Conservation (phyloP, 2,113 vertebrate genomes). For the Macrotus californicus region DNA sequence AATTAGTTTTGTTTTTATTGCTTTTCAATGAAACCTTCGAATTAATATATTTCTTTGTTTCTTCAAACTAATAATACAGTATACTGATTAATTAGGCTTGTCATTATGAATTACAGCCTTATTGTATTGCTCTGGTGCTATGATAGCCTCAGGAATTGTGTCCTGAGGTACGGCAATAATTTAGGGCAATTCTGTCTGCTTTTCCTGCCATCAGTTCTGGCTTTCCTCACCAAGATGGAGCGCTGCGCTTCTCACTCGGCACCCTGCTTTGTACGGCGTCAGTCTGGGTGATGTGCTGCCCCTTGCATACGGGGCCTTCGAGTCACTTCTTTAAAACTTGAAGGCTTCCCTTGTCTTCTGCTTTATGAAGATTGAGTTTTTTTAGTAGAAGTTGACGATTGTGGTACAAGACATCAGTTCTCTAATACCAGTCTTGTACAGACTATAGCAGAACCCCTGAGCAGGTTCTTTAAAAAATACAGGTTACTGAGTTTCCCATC, state of each 20-base stretch:
- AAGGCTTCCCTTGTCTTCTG: background rate
- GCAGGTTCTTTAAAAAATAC: background rate
- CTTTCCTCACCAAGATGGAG: background rate
- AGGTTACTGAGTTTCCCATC: background rate
- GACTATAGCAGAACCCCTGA: background rate
- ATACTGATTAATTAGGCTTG: background rate
- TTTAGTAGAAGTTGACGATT: background rate
- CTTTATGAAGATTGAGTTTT: background rate
- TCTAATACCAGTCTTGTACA: background rate
- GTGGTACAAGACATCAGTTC: background rate
- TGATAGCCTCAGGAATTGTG: background rate
- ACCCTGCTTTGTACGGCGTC: background rate
- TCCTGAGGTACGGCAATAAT: background rate
- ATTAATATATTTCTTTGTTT: background rate
- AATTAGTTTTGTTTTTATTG: slow-evolving; percentile 16
- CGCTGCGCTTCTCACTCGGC: background rate
- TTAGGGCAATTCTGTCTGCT: background rate
- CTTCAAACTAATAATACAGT: background rate
- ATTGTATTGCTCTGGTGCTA: background rate
- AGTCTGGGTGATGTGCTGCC: background rate
- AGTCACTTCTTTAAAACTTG: background rate
- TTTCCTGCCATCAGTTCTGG: background rate
- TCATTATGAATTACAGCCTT: background rate
- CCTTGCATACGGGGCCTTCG: background rate
- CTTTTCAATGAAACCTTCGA: slow-evolving; percentile 8